Evolutionary conservation across 92 coral and sea anemone genomes (phyloP).

Genomic region (Metridium senile): DNA sequence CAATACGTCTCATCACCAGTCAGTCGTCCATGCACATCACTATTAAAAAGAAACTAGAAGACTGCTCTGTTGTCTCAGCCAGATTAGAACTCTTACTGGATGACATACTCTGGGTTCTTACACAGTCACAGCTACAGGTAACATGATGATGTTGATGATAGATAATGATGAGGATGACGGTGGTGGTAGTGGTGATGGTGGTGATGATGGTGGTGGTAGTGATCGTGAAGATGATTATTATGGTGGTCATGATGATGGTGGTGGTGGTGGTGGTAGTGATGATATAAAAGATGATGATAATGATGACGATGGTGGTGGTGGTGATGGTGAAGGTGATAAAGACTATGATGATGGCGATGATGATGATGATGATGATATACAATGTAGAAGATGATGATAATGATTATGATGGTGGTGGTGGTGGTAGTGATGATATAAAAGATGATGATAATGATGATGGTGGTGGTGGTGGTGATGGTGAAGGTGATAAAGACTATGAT

Average conservation of each 20-base stretch:
- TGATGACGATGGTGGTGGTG: too few relatives aligned
- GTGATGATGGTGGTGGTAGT: not conserved
- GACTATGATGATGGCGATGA: not conserved
- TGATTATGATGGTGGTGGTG: not conserved
- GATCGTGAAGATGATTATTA: not conserved
- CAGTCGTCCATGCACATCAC: constrained; percentile 87
- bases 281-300: too few relatives aligned
- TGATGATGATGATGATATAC: not conserved
- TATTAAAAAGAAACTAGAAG: constrained; percentile 89
- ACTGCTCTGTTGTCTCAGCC: constrained; percentile 94
- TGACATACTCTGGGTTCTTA: constrained; percentile 92
- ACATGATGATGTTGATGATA: too few relatives aligned
- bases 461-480: too few relatives aligned
- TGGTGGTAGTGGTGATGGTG: too few relatives aligned
- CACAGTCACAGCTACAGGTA: constrained; percentile 79
- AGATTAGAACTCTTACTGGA: constrained; percentile 83
- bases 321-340: not conserved
- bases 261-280: too few relatives aligned
- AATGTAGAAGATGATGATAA: not conserved
- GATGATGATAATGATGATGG: constrained; percentile 57
- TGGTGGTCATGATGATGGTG: too few relatives aligned
- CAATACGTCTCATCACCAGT: constrained; percentile 92
- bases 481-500: not conserved
- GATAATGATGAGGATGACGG: constrained; percentile 55
- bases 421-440: too few relatives aligned